These are phyloP conservation scores for Sceliomorpha sp. DNA, from an alignment of 2,888 invertebrate species.

Conservation along the genomic window DNA sequence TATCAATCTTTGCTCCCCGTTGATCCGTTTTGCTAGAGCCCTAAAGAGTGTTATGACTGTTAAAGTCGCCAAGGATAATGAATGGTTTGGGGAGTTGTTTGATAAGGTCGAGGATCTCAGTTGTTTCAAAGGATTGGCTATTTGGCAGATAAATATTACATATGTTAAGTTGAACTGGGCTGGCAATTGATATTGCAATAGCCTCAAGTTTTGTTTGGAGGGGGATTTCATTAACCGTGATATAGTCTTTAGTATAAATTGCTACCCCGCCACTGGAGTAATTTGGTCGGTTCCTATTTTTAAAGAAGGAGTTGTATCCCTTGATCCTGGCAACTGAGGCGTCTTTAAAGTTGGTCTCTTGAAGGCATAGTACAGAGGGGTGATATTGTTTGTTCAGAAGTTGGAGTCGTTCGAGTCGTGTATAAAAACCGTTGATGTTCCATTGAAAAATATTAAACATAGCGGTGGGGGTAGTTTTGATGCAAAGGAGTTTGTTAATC, in stretches of 20 bases:
- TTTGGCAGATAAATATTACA: constrained; percentile 57
- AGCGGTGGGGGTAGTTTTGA: neutral
- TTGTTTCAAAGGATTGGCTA: constrained; percentile 3
- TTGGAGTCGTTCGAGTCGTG: constrained; percentile 38
- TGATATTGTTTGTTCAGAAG: constrained; percentile 19
- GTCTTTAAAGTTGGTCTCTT: constrained; percentile 55
- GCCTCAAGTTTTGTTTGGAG: constrained; percentile 45
- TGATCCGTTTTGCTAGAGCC: constrained; percentile 44
- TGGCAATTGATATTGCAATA: constrained; percentile 20
- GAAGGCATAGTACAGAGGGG: constrained; percentile 47
- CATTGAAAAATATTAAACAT: constrained; percentile 32
- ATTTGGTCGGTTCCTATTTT: constrained; percentile 26
- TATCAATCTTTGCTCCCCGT: constrained; percentile 47
- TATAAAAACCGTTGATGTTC: constrained; percentile 54
- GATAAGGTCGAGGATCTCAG: constrained; percentile 41
- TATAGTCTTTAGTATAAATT: constrained; percentile 13
- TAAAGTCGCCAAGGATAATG: constrained; percentile 60
- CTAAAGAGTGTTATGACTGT: constrained; percentile 54
- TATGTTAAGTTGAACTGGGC: constrained; percentile 23
- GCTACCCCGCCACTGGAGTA: constrained; percentile 40
- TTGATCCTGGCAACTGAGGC: constrained; percentile 19
- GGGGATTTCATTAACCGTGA: constrained; percentile 19
- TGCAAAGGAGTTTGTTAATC: neutral
- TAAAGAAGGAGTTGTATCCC: constrained; percentile 18
- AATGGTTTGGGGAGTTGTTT: constrained; percentile 58